Percentiles rank a stretch among this genome's conserved stretches.
phyloP scores from a whole-genome alignment of 2,113 vertebrate genomes.

The Chloropsis cyanopogon region DNA sequence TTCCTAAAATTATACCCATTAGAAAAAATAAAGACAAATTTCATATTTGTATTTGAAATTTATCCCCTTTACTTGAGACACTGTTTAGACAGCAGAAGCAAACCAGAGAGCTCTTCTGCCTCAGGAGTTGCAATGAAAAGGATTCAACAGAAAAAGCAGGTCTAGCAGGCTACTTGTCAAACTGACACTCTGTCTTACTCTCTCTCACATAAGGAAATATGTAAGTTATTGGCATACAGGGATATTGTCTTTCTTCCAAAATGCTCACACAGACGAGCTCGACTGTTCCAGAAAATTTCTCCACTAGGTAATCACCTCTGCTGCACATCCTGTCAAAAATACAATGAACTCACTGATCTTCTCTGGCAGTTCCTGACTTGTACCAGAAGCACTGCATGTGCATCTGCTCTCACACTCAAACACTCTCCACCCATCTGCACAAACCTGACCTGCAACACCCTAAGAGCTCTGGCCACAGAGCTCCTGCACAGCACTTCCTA shows the following conservation, averaged over 20 bases:
- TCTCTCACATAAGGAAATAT: neutral
- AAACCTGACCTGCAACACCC: neutral
- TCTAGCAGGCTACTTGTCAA: neutral
- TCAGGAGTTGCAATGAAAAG: neutral
- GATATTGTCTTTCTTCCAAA: neutral
- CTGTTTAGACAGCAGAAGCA: neutral
- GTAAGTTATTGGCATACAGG: neutral
- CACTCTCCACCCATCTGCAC: neutral
- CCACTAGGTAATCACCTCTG: neutral
- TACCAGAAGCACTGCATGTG: neutral
- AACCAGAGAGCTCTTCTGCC: neutral
- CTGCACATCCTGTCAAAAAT: neutral
- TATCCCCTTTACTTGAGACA: neutral
- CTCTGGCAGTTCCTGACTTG: neutral
- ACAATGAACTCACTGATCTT: neutral
- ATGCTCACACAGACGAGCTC: neutral
- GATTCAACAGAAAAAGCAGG: neutral
- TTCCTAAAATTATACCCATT: neutral
- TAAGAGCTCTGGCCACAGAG: neutral
- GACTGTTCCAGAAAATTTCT: neutral
- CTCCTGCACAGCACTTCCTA: neutral
- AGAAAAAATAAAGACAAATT: neutral
- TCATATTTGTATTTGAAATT: neutral
- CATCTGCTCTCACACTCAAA: neutral
- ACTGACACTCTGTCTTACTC: neutral